Evolutionary conservation across 2,113 vertebrate species (phyloP), one percentile per base, ranked within the genome.

Genomic region (Rhinolophus sinicus): DNA sequence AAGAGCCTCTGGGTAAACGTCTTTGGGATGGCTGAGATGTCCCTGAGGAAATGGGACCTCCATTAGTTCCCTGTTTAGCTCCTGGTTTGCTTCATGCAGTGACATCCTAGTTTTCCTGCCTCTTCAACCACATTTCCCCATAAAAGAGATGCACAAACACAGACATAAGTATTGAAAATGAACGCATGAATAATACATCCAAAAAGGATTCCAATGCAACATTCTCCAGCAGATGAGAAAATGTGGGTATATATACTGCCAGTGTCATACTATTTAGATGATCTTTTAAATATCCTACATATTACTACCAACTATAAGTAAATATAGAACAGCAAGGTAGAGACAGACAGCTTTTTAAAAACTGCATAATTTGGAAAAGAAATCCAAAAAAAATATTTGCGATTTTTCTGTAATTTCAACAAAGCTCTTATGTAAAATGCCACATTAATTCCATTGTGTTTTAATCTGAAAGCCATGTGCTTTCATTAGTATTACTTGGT

Each of bases 401-500:
- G 75, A 11, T 47, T 69, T 95, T 97, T 87, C 62, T 87, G 50
- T 67, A 80, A 95, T 97, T 97, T 98, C 94, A 97, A 78, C n/a
- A 72, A 88, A 78, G 83, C 35, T 90, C 22, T 70, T 85, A 13
- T 76, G 50, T 91, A 95, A 44, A 56, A 69, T 44, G 50, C 26
- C 88, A 96, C 62, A 60, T 81, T 73, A 44, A 93, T 64, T 69
- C 38, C 26, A 84, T 15, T 83, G 81, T 72, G 91, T 90, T 73
- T 84, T 90, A 69, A 88, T 30, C 65, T 54, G 65, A 86, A 97
- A 97, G 80, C 5, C 76, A 92, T 65, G 52, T 83, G 94, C 60
- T 95, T 90, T 95, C 75, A 40, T 91, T 22, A 88, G 73, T 65
- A 40, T 90, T 94, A 87, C 30, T 69, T 50, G 82, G 75, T 67